Conservation (phyloP, 2,113 vertebrate genomes). For the Naja naja region DNA sequence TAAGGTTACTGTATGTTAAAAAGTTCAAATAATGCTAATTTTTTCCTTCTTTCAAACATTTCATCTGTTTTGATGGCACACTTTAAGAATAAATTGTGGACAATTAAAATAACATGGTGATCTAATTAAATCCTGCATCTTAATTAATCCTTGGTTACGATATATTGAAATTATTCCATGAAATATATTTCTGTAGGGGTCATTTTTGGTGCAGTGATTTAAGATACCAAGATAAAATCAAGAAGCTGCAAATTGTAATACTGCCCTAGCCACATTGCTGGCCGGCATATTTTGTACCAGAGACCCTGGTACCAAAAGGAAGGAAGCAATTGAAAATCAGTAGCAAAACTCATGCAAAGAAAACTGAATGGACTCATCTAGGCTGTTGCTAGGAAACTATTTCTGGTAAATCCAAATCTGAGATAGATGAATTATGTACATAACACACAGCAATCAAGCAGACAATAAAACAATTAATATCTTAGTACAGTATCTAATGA, state of each 20-base stretch:
- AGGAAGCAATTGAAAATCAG: background rate
- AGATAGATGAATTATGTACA: background rate
- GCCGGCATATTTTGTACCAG: background rate
- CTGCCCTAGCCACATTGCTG: background rate
- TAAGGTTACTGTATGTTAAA: conserved; percentile 52
- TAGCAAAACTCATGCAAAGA: background rate
- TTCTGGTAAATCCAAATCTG: background rate
- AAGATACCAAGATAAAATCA: background rate
- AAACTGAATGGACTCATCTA: background rate
- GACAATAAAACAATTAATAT: background rate
- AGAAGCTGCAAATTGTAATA: background rate
- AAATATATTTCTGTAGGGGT: background rate
- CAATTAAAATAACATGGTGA: background rate
- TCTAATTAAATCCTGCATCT: background rate
- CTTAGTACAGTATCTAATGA: background rate
- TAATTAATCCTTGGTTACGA: background rate
- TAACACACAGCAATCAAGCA: background rate
- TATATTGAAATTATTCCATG: background rate
- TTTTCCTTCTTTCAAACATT: background rate
- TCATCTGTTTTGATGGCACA: background rate
- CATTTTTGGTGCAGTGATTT: background rate
- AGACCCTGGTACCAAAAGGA: background rate
- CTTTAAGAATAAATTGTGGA: background rate
- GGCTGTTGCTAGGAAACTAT: background rate
- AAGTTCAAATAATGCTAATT: conserved; percentile 16